phyloP scores from a whole-genome alignment of 2,113 vertebrate genomes.

The Amblyornis subalaris region DNA sequence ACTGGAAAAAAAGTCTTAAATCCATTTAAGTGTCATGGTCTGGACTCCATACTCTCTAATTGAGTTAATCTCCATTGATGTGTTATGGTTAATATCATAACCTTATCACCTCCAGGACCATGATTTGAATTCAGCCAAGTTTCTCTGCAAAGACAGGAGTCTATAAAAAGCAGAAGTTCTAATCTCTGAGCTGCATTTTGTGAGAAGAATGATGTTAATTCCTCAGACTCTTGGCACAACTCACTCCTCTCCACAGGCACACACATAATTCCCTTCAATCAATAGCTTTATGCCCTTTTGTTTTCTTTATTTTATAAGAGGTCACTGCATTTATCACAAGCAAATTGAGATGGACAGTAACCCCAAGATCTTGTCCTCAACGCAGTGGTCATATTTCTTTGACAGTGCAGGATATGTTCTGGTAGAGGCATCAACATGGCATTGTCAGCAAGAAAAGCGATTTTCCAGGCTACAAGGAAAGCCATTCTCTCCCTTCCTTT shows the following conservation, averaged over 20 bases:
- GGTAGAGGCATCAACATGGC: constrained; percentile 23
- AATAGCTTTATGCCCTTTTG: background rate
- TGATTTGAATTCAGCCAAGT: constrained; percentile 52
- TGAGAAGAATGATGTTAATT: background rate
- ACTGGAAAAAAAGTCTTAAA: constrained; percentile 27
- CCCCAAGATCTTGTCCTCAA: background rate
- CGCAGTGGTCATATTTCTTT: constrained; percentile 39
- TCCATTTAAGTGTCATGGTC: constrained; percentile 32
- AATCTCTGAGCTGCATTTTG: background rate
- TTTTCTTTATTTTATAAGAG: constrained; percentile 36
- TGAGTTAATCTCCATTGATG: constrained; percentile 36
- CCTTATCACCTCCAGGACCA: constrained; percentile 50
- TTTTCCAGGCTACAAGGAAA: background rate
- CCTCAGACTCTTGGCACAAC: constrained; percentile 28
- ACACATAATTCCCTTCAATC: background rate
- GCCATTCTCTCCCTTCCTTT: background rate
- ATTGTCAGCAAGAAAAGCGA: constrained; percentile 1
- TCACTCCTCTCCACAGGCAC: background rate
- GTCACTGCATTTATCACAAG: constrained; percentile 33
- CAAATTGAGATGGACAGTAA: constrained; percentile 28
- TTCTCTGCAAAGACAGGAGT: constrained; percentile 27
- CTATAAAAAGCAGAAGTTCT: constrained; percentile 46
- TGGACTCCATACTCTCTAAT: background rate
- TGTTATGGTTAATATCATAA: constrained; percentile 46
- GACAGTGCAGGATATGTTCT: background rate